Evolutionary conservation across 2,888 invertebrate genomes (phyloP), one percentile per base, ranked within the genome.

Genomic region (Anthrax anthrax): DNA sequence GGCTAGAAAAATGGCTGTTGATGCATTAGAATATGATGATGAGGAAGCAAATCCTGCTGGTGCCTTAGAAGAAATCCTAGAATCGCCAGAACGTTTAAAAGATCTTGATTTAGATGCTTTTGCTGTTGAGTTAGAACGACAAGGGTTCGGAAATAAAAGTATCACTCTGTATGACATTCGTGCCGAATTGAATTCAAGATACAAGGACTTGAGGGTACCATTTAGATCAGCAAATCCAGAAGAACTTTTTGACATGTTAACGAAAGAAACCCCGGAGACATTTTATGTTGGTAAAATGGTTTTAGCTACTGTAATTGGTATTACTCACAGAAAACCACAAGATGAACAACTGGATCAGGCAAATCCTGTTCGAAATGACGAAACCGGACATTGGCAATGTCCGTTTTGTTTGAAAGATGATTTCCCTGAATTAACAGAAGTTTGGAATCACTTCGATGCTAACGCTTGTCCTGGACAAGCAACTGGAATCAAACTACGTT

Each of bases 1-100:
- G 97, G 98, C 98, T 0, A 74, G 97, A 37, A 99, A 99, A 71
- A 99, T 98, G 97, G 98, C 98, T 0, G 95, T 97, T 1, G 98
- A 98, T 68, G 98, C 98, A 1, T 71, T 98, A 41, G 98, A 99
- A 59, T 95, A 96, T 58, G 96, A 97, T 60, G 96, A 96, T 60
- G 94, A 94, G 62, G 94, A 92, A 55, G 86, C 87, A 0, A 94
- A 95, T 69, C 95, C 96, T 0, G 95, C 96, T 0, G 92, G 92
- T 1, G 97, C 98, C 14, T 70, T 98, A 23, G 97, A 97, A 67
- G 97, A 97, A 67, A 97, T 98, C 60, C 72, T 98, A 1, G 94
- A 96, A 65, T 83, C 90, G 10, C 96, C 97, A 0, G 94, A 95
- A 61, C 75, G 91, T 55, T 70, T 95, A 23, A 91, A 91, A 65